Conservation (phyloP, 2,888 invertebrate species). For the Diploptera punctata region DNA sequence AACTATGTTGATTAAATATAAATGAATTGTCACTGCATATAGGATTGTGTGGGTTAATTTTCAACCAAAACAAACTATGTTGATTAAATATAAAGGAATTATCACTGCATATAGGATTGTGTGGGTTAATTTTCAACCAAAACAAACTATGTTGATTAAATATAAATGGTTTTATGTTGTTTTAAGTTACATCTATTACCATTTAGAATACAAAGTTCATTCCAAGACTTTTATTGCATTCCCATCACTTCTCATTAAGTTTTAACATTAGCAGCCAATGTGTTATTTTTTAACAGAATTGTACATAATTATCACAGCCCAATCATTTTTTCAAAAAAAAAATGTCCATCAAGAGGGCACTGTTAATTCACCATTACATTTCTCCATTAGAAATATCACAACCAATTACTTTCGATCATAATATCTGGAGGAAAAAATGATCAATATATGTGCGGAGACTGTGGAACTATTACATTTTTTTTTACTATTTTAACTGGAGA, state of each 20-base stretch:
- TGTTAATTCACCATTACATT: slow-evolving; percentile 34
- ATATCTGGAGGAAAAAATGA: background rate
- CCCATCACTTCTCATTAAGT: slow-evolving; percentile 35
- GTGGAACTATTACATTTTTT: no score
- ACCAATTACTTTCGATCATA: slow-evolving; percentile 26
- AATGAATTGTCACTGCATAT: no score
- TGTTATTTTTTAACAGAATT: slow-evolving; percentile 41
- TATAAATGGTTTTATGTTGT: background rate
- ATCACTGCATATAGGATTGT: no score
- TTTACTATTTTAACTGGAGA: no score
- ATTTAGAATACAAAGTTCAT: slow-evolving; percentile 22
- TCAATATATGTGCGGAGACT: no score
- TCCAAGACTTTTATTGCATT: slow-evolving; percentile 38
- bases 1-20: no score
- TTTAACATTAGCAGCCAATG: slow-evolving; percentile 41
- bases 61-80: no score
- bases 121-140: no score
- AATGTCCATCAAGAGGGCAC: slow-evolving; percentile 33
- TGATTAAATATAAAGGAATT: no score
- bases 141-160: no score
- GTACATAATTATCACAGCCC: slow-evolving; percentile 45
- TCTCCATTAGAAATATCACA: slow-evolving; percentile 34
- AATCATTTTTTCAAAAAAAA: slow-evolving; percentile 42
- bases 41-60: no score
- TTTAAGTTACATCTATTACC: slow-evolving; percentile 17